Percentiles rank a stretch among this genome's conserved stretches.
These are phyloP conservation scores for Drosophila grimshawi DNA, from an alignment of 1,140 invertebrate genomes.

Conservation along the genomic window DNA sequence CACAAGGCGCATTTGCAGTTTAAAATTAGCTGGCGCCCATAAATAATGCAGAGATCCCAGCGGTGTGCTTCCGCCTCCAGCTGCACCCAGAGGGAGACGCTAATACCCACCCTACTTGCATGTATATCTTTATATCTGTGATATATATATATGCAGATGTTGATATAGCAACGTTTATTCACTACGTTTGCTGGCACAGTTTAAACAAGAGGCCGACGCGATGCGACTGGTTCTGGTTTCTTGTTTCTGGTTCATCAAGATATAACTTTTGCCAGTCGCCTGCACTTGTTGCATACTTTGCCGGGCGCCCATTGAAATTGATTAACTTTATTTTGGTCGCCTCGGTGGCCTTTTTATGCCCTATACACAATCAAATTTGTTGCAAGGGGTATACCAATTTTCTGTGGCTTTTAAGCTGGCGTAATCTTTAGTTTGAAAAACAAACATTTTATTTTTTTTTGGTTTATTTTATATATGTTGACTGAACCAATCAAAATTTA, in stretches of 20 bases:
- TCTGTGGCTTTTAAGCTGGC: too few species aligned
- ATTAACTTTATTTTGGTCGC: conserved; percentile 69
- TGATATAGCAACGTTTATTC: conserved; percentile 18
- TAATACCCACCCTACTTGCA: conserved; percentile 21
- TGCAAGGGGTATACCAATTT: not conserved
- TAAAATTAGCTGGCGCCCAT: conserved; percentile 48
- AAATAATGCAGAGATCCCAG: conserved; percentile 67
- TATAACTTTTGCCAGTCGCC: conserved; percentile 8
- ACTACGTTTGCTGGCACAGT: conserved; percentile 23
- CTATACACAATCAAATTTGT: not conserved
- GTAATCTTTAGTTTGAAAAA: too few species aligned
- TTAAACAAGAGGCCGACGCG: conserved; percentile 37
- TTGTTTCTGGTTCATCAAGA: conserved; percentile 44
- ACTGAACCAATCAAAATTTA: too few species aligned
- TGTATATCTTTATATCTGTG: not conserved
- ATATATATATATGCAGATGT: conserved; percentile 1
- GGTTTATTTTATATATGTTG: too few species aligned
- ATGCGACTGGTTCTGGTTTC: not conserved
- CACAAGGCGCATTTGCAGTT: conserved; percentile 24
- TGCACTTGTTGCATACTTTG: conserved; percentile 69
- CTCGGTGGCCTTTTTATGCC: conserved; percentile 32
- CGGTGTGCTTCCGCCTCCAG: conserved; percentile 54
- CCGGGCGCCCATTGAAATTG: conserved; percentile 68
- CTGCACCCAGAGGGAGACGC: conserved; percentile 1
- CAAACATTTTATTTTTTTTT: too few species aligned